These are phyloP conservation scores for Uloborus plumipes DNA, from an alignment of 2,888 invertebrate genomes.

Conservation along the genomic window DNA sequence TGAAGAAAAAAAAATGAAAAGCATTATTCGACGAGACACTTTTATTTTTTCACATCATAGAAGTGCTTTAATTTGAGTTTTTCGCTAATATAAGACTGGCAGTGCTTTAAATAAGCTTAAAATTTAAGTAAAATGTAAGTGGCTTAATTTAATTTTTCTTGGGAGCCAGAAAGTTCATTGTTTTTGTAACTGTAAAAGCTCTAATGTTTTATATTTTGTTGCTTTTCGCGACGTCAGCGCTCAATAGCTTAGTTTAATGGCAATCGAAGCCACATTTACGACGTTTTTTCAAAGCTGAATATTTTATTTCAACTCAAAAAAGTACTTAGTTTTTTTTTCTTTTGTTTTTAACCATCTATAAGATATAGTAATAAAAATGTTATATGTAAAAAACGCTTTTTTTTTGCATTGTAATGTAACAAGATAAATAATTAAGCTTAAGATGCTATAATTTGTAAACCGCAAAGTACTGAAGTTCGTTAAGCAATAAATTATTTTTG, in stretches of 20 bases:
- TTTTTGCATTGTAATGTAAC: too few relatives aligned
- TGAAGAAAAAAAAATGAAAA: slow-evolving; percentile 19
- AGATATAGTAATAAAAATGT: too few relatives aligned
- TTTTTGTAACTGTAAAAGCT: slow-evolving; percentile 32
- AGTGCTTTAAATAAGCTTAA: slow-evolving; percentile 56
- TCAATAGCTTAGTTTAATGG: slow-evolving; percentile 31
- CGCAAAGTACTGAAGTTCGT: too few relatives aligned
- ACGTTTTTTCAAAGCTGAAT: too few relatives aligned
- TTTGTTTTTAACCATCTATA: too few relatives aligned
- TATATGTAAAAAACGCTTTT: too few relatives aligned
- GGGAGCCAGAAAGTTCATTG: slow-evolving; percentile 26
- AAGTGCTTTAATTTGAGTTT: slow-evolving; percentile 50
- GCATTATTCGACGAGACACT: slow-evolving; percentile 34
- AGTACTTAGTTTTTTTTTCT: too few relatives aligned
- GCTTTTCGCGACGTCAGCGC: background rate
- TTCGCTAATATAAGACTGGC: slow-evolving; percentile 41
- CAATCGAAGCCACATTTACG: background rate
- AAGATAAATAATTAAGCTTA: too few relatives aligned
- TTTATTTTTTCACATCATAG: slow-evolving; percentile 42
- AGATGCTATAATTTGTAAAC: too few relatives aligned
- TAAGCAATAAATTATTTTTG: too few relatives aligned
- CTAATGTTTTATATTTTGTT: slow-evolving; percentile 12
- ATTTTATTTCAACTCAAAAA: too few relatives aligned
- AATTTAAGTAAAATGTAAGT: slow-evolving; percentile 50
- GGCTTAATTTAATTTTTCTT: slow-evolving; percentile 55